These are phyloP conservation scores for Auanema sp. DNA, from an alignment of 2,888 invertebrate genomes.

Conservation along the genomic window DNA sequence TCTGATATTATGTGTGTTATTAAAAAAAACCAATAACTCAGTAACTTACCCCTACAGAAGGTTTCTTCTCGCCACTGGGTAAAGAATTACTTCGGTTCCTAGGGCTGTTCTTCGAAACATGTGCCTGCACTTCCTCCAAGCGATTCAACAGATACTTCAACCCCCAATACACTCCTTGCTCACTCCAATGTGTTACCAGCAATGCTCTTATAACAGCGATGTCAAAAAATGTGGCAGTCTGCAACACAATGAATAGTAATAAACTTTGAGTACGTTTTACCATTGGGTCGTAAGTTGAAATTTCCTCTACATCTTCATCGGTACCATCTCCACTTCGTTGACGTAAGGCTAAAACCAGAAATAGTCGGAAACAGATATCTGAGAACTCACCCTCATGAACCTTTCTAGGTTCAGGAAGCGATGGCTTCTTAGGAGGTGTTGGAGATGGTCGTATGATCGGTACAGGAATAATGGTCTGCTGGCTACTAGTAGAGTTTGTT, in stretches of 20 bases:
- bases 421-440: neutral
- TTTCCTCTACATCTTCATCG: constrained; percentile 40
- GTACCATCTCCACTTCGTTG: constrained; percentile 20
- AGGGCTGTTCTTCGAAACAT: constrained; percentile 24
- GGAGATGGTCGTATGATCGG: neutral
- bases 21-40: neutral
- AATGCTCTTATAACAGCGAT: constrained; percentile 92
- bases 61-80: constrained; percentile 37
- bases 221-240: constrained; percentile 89
- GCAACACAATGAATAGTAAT: too few species aligned
- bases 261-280: too few species aligned
- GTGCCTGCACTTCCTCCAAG: constrained; percentile 65
- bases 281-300: constrained; percentile 33
- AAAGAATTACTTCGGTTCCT: constrained; percentile 46
- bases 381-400: too few species aligned
- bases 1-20: constrained; percentile 7
- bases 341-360: neutral
- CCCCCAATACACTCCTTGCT: constrained; percentile 97
- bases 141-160: constrained; percentile 74
- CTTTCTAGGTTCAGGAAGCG: neutral
- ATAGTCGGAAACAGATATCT: too few species aligned
- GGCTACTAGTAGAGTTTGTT: constrained; percentile 50
- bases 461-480: constrained; percentile 48
- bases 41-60: constrained; percentile 24
- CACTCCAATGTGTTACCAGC: constrained; percentile 94